Conservation (phyloP, 2,113 vertebrate genomes). For the Pseudopipra pipra region DNA sequence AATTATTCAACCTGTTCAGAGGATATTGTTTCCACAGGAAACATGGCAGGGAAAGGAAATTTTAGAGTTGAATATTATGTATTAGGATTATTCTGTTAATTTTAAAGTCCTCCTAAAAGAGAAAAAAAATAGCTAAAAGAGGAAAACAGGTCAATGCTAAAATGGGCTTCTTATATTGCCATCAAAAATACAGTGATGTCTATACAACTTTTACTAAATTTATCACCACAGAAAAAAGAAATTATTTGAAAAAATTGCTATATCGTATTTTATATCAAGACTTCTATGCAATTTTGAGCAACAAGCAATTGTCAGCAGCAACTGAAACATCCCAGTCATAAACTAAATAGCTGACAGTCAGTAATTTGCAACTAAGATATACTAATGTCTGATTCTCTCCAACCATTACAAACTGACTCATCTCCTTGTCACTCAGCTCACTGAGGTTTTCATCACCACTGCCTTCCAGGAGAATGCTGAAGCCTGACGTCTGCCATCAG, state of each 20-base stretch:
- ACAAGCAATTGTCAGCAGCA: not conserved
- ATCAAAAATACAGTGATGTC: not conserved
- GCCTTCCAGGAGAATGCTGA: not conserved
- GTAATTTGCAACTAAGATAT: not conserved
- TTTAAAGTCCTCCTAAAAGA: not conserved
- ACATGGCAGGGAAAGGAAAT: not conserved
- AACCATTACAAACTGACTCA: not conserved
- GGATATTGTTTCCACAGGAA: not conserved
- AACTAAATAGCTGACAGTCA: constrained; percentile 11
- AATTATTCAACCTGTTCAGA: not conserved
- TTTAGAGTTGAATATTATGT: not conserved
- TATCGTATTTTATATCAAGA: not conserved
- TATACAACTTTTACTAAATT: not conserved
- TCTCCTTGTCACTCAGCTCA: not conserved
- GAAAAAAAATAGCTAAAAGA: not conserved
- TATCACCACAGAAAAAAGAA: not conserved
- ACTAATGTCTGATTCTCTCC: not conserved
- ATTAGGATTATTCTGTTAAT: not conserved
- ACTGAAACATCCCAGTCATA: not conserved
- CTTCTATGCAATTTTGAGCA: not conserved
- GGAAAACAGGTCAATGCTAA: not conserved
- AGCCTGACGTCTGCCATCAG: not conserved
- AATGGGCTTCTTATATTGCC: not conserved
- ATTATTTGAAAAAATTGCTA: not conserved
- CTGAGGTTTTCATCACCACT: not conserved